Percentiles rank a stretch among this genome's conserved stretches.
Conservation (phyloP, 1,140 invertebrate species). For the Chrysopa pallens region DNA sequence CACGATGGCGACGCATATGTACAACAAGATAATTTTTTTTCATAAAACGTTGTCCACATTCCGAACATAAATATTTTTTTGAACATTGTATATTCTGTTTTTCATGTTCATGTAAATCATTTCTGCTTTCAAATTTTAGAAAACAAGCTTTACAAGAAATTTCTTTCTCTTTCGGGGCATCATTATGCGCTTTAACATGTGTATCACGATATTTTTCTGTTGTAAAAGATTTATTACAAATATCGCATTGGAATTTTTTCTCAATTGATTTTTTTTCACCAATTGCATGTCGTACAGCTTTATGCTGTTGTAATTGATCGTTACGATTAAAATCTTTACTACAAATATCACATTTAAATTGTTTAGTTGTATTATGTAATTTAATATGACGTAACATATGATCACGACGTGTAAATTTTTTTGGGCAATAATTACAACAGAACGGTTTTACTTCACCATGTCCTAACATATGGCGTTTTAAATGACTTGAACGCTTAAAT, state of each 20-base stretch:
- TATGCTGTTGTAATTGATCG: slow-evolving; percentile 29
- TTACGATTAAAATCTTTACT: slow-evolving; percentile 23
- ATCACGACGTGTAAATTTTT: slow-evolving; percentile 26
- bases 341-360: slow-evolving; percentile 32
- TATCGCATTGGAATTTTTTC: slow-evolving; percentile 16
- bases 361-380: slow-evolving; percentile 12
- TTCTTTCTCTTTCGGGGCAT: slow-evolving; percentile 17
- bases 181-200: slow-evolving; percentile 11
- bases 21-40: slow-evolving; percentile 33
- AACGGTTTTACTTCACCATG: slow-evolving; percentile 20
- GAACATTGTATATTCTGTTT: slow-evolving; percentile 25
- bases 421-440: slow-evolving; percentile 30
- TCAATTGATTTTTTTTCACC: slow-evolving; percentile 17
- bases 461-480: slow-evolving; percentile 15
- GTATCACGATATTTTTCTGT: slow-evolving; percentile 29
- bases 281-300: slow-evolving; percentile 21
- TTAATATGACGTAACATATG: slow-evolving; percentile 27
- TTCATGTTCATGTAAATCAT: slow-evolving; percentile 32
- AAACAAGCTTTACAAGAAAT: slow-evolving; percentile 31
- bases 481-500: slow-evolving; percentile 13
- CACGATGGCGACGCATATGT: slow-evolving; percentile 34
- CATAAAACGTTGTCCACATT: slow-evolving; percentile 33
- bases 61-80: slow-evolving; percentile 32
- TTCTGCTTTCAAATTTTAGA: slow-evolving; percentile 30
- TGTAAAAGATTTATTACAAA: slow-evolving; percentile 25